A percentile compares a stretch with the other conserved stretches of the same genome.
Conservation (phyloP, 1,140 invertebrate species). For the Chironomus tepperi region DNA sequence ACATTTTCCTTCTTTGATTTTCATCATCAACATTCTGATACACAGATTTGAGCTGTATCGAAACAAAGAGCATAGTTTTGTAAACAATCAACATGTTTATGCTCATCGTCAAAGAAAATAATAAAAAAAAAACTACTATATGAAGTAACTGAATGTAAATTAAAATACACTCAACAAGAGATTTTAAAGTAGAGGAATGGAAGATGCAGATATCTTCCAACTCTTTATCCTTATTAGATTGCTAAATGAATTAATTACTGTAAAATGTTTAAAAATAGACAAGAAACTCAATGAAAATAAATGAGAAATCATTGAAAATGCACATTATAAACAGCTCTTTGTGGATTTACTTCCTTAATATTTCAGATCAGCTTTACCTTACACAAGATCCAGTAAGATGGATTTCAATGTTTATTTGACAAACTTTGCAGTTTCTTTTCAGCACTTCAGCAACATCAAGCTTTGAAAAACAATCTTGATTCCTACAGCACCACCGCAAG, state of each 20-base stretch:
- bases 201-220: too few species aligned
- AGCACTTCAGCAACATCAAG: too few species aligned
- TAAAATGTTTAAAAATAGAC: background rate
- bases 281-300: background rate
- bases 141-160: background rate
- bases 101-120: background rate
- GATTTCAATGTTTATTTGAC: too few species aligned
- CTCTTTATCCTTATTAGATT: background rate
- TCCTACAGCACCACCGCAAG: too few species aligned
- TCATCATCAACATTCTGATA: background rate
- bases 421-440: too few species aligned
- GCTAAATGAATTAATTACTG: background rate
- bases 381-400: too few species aligned
- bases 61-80: background rate
- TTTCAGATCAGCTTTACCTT: too few species aligned
- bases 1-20: conserved; percentile 11
- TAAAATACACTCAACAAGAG: background rate
- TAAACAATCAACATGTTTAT: background rate
- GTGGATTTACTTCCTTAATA: too few species aligned
- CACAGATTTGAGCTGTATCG: background rate
- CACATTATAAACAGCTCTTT: background rate
- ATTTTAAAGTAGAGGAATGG: background rate
- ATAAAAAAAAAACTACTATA: background rate
- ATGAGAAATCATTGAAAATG: background rate
- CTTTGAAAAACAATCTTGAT: too few species aligned